Percentiles rank a stretch among this genome's conserved stretches.
These are phyloP conservation scores for Schizopygopsis malacanthus DNA, from an alignment of 2,797 vertebrate species.

Conservation along the genomic window DNA sequence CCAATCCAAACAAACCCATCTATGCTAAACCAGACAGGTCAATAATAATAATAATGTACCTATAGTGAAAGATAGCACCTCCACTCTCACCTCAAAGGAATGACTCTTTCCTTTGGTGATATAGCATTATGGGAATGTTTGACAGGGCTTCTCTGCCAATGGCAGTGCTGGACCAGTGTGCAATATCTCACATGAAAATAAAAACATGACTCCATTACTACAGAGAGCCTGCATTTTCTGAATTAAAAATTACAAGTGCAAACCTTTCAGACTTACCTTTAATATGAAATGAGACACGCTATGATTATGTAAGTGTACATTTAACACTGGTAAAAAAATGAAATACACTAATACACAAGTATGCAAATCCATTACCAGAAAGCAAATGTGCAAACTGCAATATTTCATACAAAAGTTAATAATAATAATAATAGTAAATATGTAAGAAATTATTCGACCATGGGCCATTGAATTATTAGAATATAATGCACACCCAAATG, in stretches of 20 bases:
- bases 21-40: conserved; percentile 38
- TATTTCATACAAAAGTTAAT: not conserved
- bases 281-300: not conserved
- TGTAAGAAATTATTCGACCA: not conserved
- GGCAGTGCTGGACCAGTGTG: conserved; percentile 25
- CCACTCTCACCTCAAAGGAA: conserved; percentile 38
- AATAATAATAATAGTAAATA: not conserved
- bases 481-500: not conserved
- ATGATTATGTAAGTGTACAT: not conserved
- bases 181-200: conserved; percentile 47
- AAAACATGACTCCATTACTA: conserved; percentile 46
- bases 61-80: conserved; percentile 26
- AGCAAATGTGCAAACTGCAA: not conserved
- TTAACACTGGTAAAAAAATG: not conserved
- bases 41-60: conserved; percentile 36
- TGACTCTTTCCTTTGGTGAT: conserved; percentile 48
- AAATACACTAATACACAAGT: not conserved
- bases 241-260: conserved; percentile 11
- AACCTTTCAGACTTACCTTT: not conserved
- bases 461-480: not conserved
- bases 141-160: conserved; percentile 46
- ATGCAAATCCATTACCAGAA: not conserved
- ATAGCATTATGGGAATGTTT: conserved; percentile 51
- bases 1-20: conserved; percentile 26
- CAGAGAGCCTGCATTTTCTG: not conserved